Base-by-base conservation (phyloP, 2,888 invertebrate species). In the Polyommatus icarus region DNA sequence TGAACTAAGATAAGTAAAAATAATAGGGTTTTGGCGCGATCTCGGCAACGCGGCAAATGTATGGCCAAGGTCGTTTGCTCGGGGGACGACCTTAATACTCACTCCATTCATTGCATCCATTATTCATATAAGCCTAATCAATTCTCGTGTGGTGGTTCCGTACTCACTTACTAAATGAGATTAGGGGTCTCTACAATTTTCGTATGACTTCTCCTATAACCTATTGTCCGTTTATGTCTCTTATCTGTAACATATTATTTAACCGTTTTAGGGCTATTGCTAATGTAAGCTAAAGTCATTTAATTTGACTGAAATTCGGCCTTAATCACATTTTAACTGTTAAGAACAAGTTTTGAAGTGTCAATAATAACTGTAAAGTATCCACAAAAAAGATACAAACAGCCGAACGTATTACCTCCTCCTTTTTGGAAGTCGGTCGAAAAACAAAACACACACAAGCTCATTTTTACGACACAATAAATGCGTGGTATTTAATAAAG, bases 21-120 rank as follows among this genome's bases (percentile, higher is more conserved):
- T n/a, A n/a, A n/a, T n/a, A n/a, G n/a, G n/a, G n/a, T n/a, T n/a
- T n/a, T n/a, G n/a, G n/a, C n/a, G n/a, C n/a, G n/a, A n/a, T n/a
- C n/a, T n/a, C n/a, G n/a, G n/a, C n/a, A n/a, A n/a, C n/a, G n/a
- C n/a, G n/a, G n/a, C n/a, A n/a, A n/a, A n/a, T n/a, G n/a, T n/a
- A n/a, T n/a, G n/a, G n/a, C n/a, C n/a, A n/a, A n/a, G n/a, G n/a
- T n/a, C n/a, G n/a, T n/a, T n/a, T n/a, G n/a, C n/a, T n/a, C n/a
- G n/a, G n/a, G n/a, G n/a, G n/a, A n/a, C n/a, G n/a, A n/a, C n/a
- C n/a, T n/a, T n/a, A 10, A 71, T 54, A 32, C n/a, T 50, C 57
- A 29, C 77, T 71, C 29, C 29, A 71, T 57, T 71, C 89, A 92
- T 91, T 92, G 85, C 86, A 91, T 92, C 86, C 85, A 82, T 91